A percentile compares a stretch with the other conserved stretches of the same genome.
phyloP scores from a whole-genome alignment of 2,113 vertebrate genomes.

The Chaenogobius annularis region DNA sequence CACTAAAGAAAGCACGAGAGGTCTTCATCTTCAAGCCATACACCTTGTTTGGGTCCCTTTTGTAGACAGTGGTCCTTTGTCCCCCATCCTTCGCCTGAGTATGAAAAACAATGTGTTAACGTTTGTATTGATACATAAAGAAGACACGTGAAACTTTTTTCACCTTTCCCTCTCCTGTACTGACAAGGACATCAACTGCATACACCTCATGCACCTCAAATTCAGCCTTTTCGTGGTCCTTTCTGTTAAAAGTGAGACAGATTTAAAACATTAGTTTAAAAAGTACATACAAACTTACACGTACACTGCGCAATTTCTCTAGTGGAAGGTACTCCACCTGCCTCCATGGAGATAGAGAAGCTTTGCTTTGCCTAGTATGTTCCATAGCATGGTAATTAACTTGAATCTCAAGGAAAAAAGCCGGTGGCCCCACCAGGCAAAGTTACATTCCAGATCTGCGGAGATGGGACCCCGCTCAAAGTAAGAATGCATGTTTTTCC shows the following conservation, averaged over 20 bases:
- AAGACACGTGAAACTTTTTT: slow-evolving; percentile 20
- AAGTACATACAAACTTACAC: background rate
- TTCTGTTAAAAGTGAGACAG: slow-evolving; percentile 71
- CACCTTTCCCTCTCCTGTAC: slow-evolving; percentile 97
- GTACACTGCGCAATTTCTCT: background rate
- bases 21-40: slow-evolving; percentile 99
- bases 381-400: background rate
- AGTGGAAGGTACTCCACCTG: background rate
- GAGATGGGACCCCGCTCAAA: background rate
- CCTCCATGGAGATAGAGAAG: background rate
- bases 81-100: slow-evolving; percentile 90
- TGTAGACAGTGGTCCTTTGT: slow-evolving; percentile 96
- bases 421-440: background rate
- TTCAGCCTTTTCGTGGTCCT: slow-evolving; percentile 97
- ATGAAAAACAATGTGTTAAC: background rate
- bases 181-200: slow-evolving; percentile 94
- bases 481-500: no score
- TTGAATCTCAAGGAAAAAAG: no score
- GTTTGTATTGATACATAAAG: background rate
- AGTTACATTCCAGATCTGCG: background rate
- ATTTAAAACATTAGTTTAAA: background rate
- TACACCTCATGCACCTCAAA: slow-evolving; percentile 99
- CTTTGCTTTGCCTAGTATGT: background rate
- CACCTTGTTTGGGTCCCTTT: slow-evolving; percentile 95
- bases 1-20: slow-evolving; percentile 95